Evolutionary conservation across 2,113 vertebrate species (phyloP).

Genomic region (Eulacestoma nigropectus): DNA sequence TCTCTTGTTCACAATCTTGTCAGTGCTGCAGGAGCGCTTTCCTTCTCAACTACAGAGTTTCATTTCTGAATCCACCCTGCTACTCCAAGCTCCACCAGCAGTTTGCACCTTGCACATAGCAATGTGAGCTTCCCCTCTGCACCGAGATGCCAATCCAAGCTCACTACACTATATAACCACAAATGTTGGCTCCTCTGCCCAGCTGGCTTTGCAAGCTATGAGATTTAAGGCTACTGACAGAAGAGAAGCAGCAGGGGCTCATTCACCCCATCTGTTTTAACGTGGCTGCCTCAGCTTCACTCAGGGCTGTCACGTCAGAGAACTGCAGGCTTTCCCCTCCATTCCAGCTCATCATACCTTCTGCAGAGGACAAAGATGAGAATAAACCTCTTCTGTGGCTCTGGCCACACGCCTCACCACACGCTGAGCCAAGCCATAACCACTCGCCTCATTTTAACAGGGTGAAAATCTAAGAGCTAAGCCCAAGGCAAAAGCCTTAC

Average conservation of each 20-base stretch:
- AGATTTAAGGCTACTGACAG: not conserved
- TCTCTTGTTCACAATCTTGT: not conserved
- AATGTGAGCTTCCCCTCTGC: not conserved
- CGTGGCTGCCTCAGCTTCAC: not conserved
- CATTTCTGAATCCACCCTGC: not conserved
- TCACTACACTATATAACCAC: not conserved
- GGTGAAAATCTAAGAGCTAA: not conserved
- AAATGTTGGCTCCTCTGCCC: not conserved
- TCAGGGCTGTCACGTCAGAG: not conserved
- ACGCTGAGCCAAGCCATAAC: not conserved
- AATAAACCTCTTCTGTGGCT: not conserved
- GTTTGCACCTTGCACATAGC: not conserved
- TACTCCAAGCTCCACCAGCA: not conserved
- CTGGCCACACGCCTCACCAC: not conserved
- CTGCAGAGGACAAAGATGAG: not conserved
- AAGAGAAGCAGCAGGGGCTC: not conserved
- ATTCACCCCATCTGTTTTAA: not conserved
- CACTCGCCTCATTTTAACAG: not conserved
- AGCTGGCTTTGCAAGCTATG: not conserved
- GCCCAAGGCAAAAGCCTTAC: not conserved
- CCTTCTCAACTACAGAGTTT: not conserved
- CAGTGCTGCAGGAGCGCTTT: accelerated
- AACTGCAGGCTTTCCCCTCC: accelerated
- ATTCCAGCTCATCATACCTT: not conserved
- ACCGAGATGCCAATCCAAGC: not conserved